A percentile compares a stretch with the other conserved stretches of the same genome.
These are phyloP conservation scores for Phrynosoma blainvillii DNA, from an alignment of 2,113 vertebrate genomes.

Conservation along the genomic window DNA sequence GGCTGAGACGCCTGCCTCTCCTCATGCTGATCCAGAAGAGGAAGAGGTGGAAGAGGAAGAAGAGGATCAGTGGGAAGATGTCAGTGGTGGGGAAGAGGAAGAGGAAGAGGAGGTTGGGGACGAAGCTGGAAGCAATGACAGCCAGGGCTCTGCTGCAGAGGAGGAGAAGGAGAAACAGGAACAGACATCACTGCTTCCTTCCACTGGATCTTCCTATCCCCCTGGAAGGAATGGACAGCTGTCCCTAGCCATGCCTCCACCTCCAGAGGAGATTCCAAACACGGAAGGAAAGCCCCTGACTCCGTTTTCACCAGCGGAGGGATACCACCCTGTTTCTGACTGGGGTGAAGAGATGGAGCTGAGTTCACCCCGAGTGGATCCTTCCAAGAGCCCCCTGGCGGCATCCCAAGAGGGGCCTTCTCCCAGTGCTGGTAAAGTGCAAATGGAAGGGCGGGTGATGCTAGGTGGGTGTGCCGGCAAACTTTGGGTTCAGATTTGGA, in stretches of 20 bases:
- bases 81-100: conserved; percentile 39
- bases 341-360: conserved; percentile 95
- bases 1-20: neutral
- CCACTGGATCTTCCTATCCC: neutral
- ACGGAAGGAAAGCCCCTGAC: conserved; percentile 64
- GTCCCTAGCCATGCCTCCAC: neutral
- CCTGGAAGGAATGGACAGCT: neutral
- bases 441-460: fast-evolving
- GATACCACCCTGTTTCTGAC: conserved; percentile 82
- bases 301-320: conserved; percentile 78
- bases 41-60: conserved; percentile 50
- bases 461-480: neutral
- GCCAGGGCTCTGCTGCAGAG: conserved; percentile 31
- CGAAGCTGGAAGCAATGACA: conserved; percentile 47
- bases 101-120: conserved; percentile 51
- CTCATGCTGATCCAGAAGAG: neutral
- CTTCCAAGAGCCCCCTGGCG: conserved; percentile 72
- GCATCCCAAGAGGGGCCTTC: conserved; percentile 6
- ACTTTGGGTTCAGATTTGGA: neutral
- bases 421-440: conserved; percentile 10
- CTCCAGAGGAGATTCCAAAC: neutral
- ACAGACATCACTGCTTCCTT: neutral
- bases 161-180: neutral
- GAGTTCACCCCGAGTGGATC: conserved; percentile 79
- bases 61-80: conserved; percentile 45